A percentile compares a stretch with the other conserved stretches of the same genome.
These are phyloP conservation scores for Pseudococcus longispinus DNA, from an alignment of 2,888 invertebrate genomes.

Conservation along the genomic window DNA sequence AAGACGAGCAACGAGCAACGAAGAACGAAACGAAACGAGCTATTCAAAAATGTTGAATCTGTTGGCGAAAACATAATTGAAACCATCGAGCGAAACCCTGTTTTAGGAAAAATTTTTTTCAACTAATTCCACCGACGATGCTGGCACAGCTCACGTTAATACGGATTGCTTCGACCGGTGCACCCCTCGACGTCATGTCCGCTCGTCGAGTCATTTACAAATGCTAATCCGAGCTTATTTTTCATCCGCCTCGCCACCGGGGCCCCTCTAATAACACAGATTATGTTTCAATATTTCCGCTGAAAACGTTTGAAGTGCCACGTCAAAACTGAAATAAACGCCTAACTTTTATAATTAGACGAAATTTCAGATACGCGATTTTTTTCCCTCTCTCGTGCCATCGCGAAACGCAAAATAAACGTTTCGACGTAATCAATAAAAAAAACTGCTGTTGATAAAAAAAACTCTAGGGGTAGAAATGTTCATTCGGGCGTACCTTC, in stretches of 20 bases:
- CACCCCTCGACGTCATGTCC: background rate
- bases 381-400: background rate
- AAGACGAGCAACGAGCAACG: background rate
- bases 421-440: slow-evolving; percentile 3
- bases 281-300: slow-evolving; percentile 26
- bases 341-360: slow-evolving; percentile 40
- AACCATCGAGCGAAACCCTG: slow-evolving; percentile 12
- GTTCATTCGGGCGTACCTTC: background rate
- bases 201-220: slow-evolving; percentile 13
- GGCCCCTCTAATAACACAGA: background rate
- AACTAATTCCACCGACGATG: background rate
- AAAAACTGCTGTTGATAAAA: background rate
- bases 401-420: background rate
- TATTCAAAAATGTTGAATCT: slow-evolving; percentile 25
- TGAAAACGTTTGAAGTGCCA: slow-evolving; percentile 30
- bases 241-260: background rate
- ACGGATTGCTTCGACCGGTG: background rate
- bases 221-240: slow-evolving; percentile 28
- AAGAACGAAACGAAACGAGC: too few relatives aligned
- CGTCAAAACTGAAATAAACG: slow-evolving; percentile 40
- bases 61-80: slow-evolving; percentile 17
- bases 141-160: background rate
- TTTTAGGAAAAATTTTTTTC: background rate
- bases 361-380: slow-evolving; percentile 17
- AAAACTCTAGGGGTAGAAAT: background rate